Percentiles rank a stretch among this genome's conserved stretches.
Evolutionary conservation across 2,113 vertebrate genomes (phyloP).

Genomic region (Nothobranchius kuhntae): DNA sequence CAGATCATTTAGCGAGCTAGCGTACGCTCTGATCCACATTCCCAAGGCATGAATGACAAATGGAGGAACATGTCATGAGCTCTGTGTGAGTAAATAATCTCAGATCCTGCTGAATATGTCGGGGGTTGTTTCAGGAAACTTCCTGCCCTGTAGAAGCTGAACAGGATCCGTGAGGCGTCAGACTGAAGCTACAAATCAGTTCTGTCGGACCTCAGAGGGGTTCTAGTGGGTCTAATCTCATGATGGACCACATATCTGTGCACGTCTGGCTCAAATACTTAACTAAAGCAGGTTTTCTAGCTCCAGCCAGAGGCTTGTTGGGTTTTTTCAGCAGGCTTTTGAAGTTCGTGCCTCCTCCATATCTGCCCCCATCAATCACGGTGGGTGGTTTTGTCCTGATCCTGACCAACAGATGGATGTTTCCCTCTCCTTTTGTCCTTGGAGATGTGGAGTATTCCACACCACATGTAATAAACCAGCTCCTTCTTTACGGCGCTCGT

Average conservation of each 20-base stretch:
- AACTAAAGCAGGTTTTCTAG: neutral
- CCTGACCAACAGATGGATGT: constrained; percentile 54
- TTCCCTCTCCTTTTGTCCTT: constrained; percentile 33
- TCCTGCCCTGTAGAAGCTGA: neutral
- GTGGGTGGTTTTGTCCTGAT: constrained; percentile 34
- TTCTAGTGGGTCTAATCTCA: neutral
- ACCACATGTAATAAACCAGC: constrained; percentile 23
- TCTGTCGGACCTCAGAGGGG: neutral
- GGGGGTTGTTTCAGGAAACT: neutral
- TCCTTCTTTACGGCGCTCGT: constrained; percentile 11
- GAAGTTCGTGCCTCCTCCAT: constrained; percentile 15
- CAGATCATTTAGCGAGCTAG: neutral
- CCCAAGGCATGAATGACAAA: neutral
- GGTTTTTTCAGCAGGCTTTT: neutral
- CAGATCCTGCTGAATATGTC: neutral
- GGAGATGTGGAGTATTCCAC: constrained; percentile 35
- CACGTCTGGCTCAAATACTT: neutral
- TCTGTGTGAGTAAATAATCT: neutral
- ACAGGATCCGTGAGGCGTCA: neutral
- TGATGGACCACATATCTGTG: neutral
- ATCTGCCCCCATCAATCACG: constrained; percentile 55
- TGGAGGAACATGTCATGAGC: neutral
- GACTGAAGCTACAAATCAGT: neutral
- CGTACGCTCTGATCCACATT: neutral
- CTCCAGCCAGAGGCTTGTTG: neutral